A percentile compares a stretch with the other conserved stretches of the same genome.
Conservation (phyloP, 2,113 vertebrate species). For the Paedocypris sp. region DNA sequence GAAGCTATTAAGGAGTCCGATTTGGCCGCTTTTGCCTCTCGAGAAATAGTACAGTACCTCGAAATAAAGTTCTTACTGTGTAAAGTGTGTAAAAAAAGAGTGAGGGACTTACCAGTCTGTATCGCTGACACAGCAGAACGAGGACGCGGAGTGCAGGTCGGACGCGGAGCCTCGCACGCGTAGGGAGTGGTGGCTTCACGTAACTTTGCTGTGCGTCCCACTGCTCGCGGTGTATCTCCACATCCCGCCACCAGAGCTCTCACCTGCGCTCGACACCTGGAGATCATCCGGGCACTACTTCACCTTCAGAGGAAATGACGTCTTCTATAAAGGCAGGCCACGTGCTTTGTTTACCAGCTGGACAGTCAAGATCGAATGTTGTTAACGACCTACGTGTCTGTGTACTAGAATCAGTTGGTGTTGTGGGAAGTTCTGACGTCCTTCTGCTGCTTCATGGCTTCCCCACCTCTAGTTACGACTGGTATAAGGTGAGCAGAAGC, state of each 20-base stretch:
- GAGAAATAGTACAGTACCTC: too few species aligned
- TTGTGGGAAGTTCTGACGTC: slow-evolving; percentile 77
- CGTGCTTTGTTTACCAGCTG: background rate
- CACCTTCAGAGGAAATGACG: slow-evolving; percentile 65
- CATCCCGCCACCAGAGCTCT: slow-evolving; percentile 77
- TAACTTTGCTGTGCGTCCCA: slow-evolving; percentile 72
- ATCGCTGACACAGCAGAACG: slow-evolving; percentile 29
- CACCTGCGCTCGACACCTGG: slow-evolving; percentile 75
- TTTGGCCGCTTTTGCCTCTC: too few species aligned
- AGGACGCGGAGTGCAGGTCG: slow-evolving; percentile 30
- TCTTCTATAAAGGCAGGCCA: slow-evolving; percentile 83
- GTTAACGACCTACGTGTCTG: slow-evolving; percentile 3
- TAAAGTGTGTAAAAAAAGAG: background rate
- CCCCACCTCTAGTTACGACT: slow-evolving; percentile 90
- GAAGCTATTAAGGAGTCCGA: too few species aligned
- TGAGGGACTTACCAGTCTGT: too few species aligned
- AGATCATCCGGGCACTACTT: slow-evolving; percentile 66
- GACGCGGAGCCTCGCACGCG: slow-evolving; percentile 60
- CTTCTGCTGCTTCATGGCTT: slow-evolving; percentile 84
- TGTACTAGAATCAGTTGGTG: slow-evolving; percentile 70
- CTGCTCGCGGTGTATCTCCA: slow-evolving; percentile 83
- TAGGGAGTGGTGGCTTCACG: slow-evolving; percentile 89
- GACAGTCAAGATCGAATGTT: background rate
- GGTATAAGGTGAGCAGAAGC: slow-evolving; percentile 74
- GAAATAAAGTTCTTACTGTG: too few species aligned